A percentile compares a stretch with the other conserved stretches of the same genome.
Evolutionary conservation across 2,888 invertebrate species (phyloP).

Genomic region (Norana najaformis): DNA sequence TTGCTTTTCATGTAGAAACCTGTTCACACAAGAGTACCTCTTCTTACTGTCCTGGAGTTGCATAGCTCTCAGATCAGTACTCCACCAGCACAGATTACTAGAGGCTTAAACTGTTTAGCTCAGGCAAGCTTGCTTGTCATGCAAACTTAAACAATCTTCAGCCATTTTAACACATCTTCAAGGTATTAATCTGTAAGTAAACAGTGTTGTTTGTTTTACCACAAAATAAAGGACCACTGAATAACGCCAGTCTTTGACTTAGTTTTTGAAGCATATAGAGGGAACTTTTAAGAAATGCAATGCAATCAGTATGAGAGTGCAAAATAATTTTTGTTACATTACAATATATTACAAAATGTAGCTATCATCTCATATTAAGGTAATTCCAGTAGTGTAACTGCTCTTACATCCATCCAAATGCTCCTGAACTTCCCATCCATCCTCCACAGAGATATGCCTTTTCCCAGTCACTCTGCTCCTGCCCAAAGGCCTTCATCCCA

Average conservation of each 20-base stretch:
- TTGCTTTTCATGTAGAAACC: not conserved
- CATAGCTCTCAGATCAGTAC: conserved; percentile 13
- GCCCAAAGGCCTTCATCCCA: no score
- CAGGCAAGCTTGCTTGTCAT: not conserved
- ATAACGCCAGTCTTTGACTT: not conserved
- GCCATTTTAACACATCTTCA: conserved; percentile 13
- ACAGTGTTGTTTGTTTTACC: not conserved
- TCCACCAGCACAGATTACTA: not conserved
- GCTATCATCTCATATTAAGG: not conserved
- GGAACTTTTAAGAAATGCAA: no score
- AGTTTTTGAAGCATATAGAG: not conserved
- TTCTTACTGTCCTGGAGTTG: not conserved
- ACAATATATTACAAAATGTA: conserved; percentile 13
- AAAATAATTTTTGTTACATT: not conserved
- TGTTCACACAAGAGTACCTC: conserved; percentile 18
- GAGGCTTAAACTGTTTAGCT: conserved; percentile 13
- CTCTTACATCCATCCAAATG: no score
- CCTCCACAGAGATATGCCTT: no score
- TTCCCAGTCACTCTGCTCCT: no score
- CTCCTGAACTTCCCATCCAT: no score
- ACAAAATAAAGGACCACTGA: not conserved
- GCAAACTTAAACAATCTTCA: conserved; percentile 7
- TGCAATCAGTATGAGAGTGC: not conserved
- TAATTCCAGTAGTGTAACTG: not conserved
- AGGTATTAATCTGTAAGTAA: conserved; percentile 13